Evolutionary conservation across 2,888 invertebrate genomes (phyloP), one percentile per base, ranked within the genome.

Genomic region (Taphrorychus bicolor): DNA sequence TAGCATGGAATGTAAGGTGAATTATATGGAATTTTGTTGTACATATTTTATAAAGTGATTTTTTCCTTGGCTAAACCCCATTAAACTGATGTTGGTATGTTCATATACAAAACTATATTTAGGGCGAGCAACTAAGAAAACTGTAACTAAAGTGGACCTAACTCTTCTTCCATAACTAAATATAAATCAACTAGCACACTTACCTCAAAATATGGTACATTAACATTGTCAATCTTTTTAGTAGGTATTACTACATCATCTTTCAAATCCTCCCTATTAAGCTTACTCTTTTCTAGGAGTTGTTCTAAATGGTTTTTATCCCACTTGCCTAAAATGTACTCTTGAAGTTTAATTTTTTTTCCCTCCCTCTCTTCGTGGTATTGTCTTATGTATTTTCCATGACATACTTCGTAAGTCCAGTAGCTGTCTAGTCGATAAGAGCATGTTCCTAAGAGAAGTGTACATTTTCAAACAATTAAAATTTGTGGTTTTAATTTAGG

Each of bases 401-500:
- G 98, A 76, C 98, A 98, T 23, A 98, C 88, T 82, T 98, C 97
- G 80, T 98, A 98, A 0, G 95, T 95, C 98, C 98, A 98, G 78
- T 96, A 98, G 2, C 91, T 90, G 79, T 95, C 96, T 56, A 95
- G 83, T 71, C 94, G 87, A 77, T 93, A 95, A 9, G 71, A 70
- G 23, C 71, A 71, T 5, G 59, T 66, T 4, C 64, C 64, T 68
- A 52, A 19, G 11, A 7, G 11, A 32, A n/a, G n/a, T n/a, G n/a
- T n/a, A n/a, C n/a, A n/a, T n/a, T n/a, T n/a, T n/a, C n/a, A n/a
- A n/a, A n/a, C n/a, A n/a, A n/a, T n/a, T n/a, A n/a, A n/a, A n/a
- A n/a, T n/a, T n/a, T n/a, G n/a, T n/a, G n/a, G n/a, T n/a, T n/a
- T n/a, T n/a, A n/a, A n/a, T n/a, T n/a, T n/a, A n/a, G n/a, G n/a